These are phyloP conservation scores for Dugesia japonica DNA, from an alignment of 2,888 invertebrate genomes.

Conservation along the genomic window DNA sequence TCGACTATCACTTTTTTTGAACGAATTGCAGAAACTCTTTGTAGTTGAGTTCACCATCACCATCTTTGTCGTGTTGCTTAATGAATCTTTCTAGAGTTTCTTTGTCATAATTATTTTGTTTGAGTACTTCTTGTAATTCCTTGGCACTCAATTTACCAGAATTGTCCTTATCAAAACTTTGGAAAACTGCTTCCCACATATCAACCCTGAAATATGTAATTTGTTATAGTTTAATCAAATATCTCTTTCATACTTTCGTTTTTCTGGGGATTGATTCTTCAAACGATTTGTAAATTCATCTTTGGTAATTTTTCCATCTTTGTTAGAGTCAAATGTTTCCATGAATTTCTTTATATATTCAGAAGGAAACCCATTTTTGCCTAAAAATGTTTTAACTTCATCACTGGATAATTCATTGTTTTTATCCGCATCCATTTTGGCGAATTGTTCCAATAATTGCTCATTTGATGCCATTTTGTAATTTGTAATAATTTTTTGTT, in stretches of 20 bases:
- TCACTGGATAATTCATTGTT: background rate
- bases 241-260: background rate
- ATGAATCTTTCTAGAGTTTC: slow-evolving; percentile 9
- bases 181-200: slow-evolving; percentile 1
- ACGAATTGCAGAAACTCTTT: slow-evolving; percentile 23
- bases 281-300: background rate
- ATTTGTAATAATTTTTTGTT: too few relatives aligned
- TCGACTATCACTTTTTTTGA: too few relatives aligned
- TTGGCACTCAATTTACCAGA: slow-evolving; percentile 22
- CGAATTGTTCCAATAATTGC: background rate
- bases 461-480: too few relatives aligned
- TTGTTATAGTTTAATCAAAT: background rate
- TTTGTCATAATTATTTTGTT: slow-evolving; percentile 23
- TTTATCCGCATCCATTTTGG: background rate
- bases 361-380: background rate
- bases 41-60: slow-evolving; percentile 22
- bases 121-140: slow-evolving; percentile 7
- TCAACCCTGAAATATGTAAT: background rate
- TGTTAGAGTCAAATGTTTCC: background rate
- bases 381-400: background rate
- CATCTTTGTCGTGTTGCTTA: background rate
- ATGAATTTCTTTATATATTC: background rate
- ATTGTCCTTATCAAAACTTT: slow-evolving; percentile 16
- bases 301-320: background rate
- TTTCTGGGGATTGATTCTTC: background rate